Evolutionary conservation across 2,113 vertebrate genomes (phyloP).

Genomic region (Catharus minimus): DNA sequence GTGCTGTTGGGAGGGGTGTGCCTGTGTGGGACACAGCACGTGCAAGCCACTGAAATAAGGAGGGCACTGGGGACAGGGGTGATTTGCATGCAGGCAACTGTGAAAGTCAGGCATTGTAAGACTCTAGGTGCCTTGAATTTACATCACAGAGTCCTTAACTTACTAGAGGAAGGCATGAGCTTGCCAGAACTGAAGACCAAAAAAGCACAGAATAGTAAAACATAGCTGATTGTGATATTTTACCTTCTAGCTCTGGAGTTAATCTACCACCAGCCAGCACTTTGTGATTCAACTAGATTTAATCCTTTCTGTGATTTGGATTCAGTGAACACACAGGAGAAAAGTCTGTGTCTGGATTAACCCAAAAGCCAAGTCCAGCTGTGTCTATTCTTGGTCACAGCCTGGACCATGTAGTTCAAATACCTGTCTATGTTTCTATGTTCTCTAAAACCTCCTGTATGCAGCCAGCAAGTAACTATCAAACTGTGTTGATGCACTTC

Average conservation of each 20-base stretch:
- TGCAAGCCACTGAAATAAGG: background rate
- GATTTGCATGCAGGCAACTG: fast-evolving
- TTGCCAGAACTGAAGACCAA: background rate
- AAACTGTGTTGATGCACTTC: background rate
- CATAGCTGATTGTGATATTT: background rate
- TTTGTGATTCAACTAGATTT: background rate
- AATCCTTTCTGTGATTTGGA: background rate
- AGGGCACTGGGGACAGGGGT: fast-evolving
- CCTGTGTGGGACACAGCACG: background rate
- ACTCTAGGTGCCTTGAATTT: background rate
- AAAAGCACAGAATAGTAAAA: background rate
- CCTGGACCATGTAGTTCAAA: background rate
- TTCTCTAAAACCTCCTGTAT: background rate
- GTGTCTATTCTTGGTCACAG: background rate
- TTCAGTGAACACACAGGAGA: background rate
- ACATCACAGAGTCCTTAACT: background rate
- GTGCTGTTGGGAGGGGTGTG: background rate
- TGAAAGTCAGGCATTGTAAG: background rate
- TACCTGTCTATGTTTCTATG: background rate
- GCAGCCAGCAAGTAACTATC: background rate
- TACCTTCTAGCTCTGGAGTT: background rate
- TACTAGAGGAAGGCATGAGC: background rate
- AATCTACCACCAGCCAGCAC: background rate
- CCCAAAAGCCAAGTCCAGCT: background rate
- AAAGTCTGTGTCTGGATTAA: background rate